Conservation (phyloP, 2,888 invertebrate genomes). For the Sympetrum striolatum region DNA sequence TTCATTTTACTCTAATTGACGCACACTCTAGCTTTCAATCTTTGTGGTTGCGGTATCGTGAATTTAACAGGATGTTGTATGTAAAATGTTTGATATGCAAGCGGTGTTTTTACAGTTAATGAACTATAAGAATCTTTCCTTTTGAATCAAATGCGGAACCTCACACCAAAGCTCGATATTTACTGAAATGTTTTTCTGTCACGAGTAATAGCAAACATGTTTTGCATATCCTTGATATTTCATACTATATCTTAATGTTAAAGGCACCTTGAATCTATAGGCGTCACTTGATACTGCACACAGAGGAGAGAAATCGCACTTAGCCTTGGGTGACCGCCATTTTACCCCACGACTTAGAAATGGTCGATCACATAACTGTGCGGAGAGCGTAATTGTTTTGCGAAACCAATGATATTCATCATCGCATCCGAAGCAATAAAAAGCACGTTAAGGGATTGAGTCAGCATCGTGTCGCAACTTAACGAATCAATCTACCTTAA, state of each 20-base stretch:
- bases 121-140: too few relatives aligned
- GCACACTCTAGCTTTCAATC: too few relatives aligned
- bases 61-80: too few relatives aligned
- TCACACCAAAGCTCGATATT: too few relatives aligned
- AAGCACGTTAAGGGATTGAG: neutral
- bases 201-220: too few relatives aligned
- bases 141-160: too few relatives aligned
- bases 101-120: too few relatives aligned
- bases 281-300: neutral
- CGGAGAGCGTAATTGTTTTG: neutral
- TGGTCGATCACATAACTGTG: neutral
- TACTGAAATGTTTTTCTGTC: too few relatives aligned
- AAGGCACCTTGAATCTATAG: neutral
- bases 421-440: neutral
- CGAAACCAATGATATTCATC: neutral
- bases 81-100: too few relatives aligned
- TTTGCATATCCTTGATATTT: too few relatives aligned
- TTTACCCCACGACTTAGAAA: neutral
- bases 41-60: too few relatives aligned
- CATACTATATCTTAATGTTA: neutral
- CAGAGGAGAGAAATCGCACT: neutral
- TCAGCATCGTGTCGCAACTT: neutral
- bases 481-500: neutral
- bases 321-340: neutral
- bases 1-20: too few relatives aligned